Evolutionary conservation across 2,797 vertebrate species (phyloP), one percentile per base, ranked within the genome.

Genomic region (Otolemur crassicaudatus): DNA sequence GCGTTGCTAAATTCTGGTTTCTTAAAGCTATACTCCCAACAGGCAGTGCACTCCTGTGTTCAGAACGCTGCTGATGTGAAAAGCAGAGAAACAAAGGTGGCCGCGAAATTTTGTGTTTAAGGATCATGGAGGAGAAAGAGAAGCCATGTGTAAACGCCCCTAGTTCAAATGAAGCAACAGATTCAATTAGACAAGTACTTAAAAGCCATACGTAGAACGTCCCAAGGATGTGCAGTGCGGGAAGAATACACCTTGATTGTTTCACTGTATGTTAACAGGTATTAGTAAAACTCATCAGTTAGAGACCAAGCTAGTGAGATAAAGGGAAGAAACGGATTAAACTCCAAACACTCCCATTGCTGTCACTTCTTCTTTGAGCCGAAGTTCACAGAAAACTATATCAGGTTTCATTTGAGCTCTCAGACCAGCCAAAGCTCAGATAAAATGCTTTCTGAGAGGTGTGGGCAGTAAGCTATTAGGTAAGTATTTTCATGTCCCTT

Each of bases 401-500:
- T 83, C 40, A 58, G 75, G 12, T 53, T 86, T 89, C 60, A 46
- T 49, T 58, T 34, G 86, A 87, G 31, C 49, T 91, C 85, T 91
- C 34, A 49, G 20, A 80, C 10, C 70, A 93, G 29, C 60, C 75
- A 9, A 58, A 76, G 10, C 25, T 69, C 13, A 49, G 40, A 89
- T 83, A 29, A 83, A 87, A 95, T n/a, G 29, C 6, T 34, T 84
- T 84, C 25, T 86, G 20, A 77, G 79, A 89, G 13, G 5, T 11
- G 80, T 79, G 7, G 25, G 20, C 43, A 80, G 46, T 70, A 31
- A 86, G 49, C 14, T 73, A 37, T 72, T 46, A 91, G 72, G 58
- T n/a, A 91, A 87, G 37, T 93, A 70, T 90, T 89, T 96, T 75
- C 93, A 91, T 90, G 1, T 16, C 29, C 56, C 16, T 83, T 90